Evolutionary conservation across 92 coral and sea anemone species (phyloP), one percentile per base, ranked within the genome.

Genomic region (Heliopora coerulea): DNA sequence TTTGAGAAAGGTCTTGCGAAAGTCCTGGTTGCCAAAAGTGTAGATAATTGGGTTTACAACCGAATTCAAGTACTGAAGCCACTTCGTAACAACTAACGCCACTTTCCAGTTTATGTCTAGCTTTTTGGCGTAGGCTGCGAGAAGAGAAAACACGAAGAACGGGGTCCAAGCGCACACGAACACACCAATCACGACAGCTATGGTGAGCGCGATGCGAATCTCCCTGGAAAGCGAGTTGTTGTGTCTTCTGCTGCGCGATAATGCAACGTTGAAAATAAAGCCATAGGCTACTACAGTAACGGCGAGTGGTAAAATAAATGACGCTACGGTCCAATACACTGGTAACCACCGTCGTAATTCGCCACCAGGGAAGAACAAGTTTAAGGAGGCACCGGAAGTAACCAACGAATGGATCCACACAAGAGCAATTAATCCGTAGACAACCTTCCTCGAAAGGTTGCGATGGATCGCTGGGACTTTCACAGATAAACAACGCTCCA

Each of bases 21-120:
- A 91, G 21, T 89, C 97, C 28, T 26, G 61, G 54, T 91, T 91
- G 20, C 97, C 72, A 35, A 87, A 88, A 3, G 97, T 89, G 81
- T 91, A 91, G 29, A 91, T 91, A 41, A 91, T 49, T 0, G 97
- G 97, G 50, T 91, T 91, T 0, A 91, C 91, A 84, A 87, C 78
- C 12, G 97, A 91, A 18, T 96, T 96, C 49, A 91, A 84, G 79
- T 91, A 91, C 62, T 91, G 96, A 92, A 91, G 84, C 96, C 96
- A 91, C 48, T 91, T 91, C 14, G 83, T 86, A 9, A 85, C 72
- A 23, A 91, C 84, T 19, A 88, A 60, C 1, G 83, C 57, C 11
- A 87, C 54, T 0, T 35, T 19, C 56, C 64, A 75, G 7, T 86
- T 86, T 26, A 91, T 78, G 34, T 41, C 0, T 25, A 89, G 82